Percentiles rank a stretch among this genome's conserved stretches.
Evolutionary conservation across 2,888 invertebrate species (phyloP).

Genomic region (Scaptomyza flava): DNA sequence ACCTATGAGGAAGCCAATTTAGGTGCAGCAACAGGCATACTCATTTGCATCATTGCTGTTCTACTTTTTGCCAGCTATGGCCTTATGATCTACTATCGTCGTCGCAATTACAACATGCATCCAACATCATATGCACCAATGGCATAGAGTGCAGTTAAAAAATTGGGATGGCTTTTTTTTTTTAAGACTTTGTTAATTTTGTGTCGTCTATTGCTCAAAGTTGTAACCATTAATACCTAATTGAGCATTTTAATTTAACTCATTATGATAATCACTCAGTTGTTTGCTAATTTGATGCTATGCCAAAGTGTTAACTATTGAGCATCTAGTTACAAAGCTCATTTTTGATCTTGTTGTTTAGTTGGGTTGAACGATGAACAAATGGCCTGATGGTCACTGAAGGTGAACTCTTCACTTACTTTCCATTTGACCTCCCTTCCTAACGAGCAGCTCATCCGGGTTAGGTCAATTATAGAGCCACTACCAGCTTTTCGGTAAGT

Average conservation of each 20-base stretch:
- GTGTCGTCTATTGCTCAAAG: slow-evolving; percentile 1
- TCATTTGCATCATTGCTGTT: slow-evolving; percentile 75
- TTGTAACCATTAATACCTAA: not conserved
- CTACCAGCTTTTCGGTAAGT: too few species aligned
- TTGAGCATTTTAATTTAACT: slow-evolving; percentile 10
- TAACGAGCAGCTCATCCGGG: too few species aligned
- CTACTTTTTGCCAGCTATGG: slow-evolving; percentile 78
- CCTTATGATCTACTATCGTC: slow-evolving; percentile 80
- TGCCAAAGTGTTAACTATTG: slow-evolving; percentile 20
- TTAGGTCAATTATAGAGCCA: too few species aligned
- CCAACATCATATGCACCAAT: slow-evolving; percentile 77
- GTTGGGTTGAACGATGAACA: slow-evolving; percentile 38
- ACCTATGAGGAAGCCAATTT: slow-evolving; percentile 83
- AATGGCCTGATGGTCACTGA: too few species aligned
- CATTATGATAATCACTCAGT: slow-evolving; percentile 2
- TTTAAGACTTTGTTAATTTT: slow-evolving; percentile 30
- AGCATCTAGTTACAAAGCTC: slow-evolving; percentile 3
- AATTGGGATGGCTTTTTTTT: not conserved
- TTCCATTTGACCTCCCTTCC: too few species aligned
- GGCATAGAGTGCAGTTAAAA: slow-evolving; percentile 66
- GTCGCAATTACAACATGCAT: slow-evolving; percentile 79
- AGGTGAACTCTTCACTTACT: too few species aligned
- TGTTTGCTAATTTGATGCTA: slow-evolving; percentile 26
- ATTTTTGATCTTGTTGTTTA: slow-evolving; percentile 22
- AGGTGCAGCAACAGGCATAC: slow-evolving; percentile 80